These are phyloP conservation scores for Gambusia affinis DNA, from an alignment of 2,113 vertebrate species.

Conservation along the genomic window DNA sequence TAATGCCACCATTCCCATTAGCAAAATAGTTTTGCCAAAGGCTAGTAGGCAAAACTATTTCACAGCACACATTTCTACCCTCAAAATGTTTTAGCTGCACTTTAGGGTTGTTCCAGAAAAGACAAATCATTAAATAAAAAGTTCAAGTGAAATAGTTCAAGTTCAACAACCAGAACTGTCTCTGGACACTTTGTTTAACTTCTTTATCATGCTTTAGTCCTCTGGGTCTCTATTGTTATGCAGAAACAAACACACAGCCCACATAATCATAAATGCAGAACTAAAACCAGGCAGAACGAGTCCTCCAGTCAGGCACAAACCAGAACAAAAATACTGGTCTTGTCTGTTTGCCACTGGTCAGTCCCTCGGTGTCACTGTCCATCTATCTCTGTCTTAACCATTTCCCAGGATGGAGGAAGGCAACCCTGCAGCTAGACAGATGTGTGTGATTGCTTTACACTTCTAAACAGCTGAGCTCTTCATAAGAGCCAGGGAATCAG, in stretches of 20 bases:
- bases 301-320: constrained; percentile 24
- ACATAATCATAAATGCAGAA: constrained; percentile 57
- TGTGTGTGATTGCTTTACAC: constrained; percentile 21
- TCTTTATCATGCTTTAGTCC: constrained; percentile 51
- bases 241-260: constrained; percentile 67
- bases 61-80: constrained; percentile 5
- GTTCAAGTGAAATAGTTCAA: neutral
- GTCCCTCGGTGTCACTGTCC: constrained; percentile 16
- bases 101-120: constrained; percentile 43
- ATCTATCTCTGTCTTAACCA: constrained; percentile 24
- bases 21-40: too few species aligned
- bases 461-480: constrained; percentile 37
- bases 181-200: constrained; percentile 63
- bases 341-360: constrained; percentile 35
- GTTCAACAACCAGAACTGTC: constrained; percentile 53
- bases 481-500: constrained; percentile 22
- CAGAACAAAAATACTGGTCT: constrained; percentile 53
- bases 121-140: constrained; percentile 41
- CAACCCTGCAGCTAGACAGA: constrained; percentile 14
- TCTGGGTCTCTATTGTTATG: constrained; percentile 46
- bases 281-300: constrained; percentile 43
- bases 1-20: neutral
- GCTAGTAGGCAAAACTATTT: constrained; percentile 16
- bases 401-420: constrained; percentile 9
- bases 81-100: constrained; percentile 6